phyloP scores from a whole-genome alignment of 2,113 vertebrate genomes.

The Nansenia antarctica region DNA sequence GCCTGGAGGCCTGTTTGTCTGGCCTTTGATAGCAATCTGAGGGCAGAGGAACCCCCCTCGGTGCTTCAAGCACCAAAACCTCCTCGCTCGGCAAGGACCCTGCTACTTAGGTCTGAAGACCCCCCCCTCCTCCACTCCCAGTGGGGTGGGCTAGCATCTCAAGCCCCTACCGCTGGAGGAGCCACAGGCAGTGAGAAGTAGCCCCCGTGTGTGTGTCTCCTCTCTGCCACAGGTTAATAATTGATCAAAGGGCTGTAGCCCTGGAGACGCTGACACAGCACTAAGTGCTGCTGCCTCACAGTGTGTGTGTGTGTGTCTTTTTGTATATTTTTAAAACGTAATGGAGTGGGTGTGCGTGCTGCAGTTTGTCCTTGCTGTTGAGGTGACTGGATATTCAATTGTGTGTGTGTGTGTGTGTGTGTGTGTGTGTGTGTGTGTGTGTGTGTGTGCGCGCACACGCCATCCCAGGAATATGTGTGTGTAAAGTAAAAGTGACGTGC shows the following conservation, averaged over 20 bases:
- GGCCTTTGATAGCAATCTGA: slow-evolving; percentile 55
- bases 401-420: neutral
- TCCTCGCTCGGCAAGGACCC: neutral
- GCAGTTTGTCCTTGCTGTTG: neutral
- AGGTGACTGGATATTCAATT: neutral
- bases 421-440: neutral
- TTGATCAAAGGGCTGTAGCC: slow-evolving; percentile 22
- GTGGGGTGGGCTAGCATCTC: neutral
- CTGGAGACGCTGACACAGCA: slow-evolving; percentile 32
- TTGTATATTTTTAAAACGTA: neutral
- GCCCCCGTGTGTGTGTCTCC: neutral
- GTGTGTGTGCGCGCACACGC: neutral
- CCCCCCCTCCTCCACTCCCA: neutral
- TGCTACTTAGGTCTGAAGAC: too few species aligned
- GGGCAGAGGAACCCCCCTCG: slow-evolving; percentile 12
- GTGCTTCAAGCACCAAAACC: neutral
- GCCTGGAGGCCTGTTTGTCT: slow-evolving; percentile 21
- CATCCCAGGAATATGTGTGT: neutral
- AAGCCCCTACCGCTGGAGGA: neutral
- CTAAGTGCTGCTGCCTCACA: slow-evolving; percentile 25
- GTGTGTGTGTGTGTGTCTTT: slow-evolving; percentile 22
- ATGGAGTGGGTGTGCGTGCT: neutral
- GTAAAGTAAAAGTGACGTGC: too few species aligned
- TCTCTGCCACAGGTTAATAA: slow-evolving; percentile 47
- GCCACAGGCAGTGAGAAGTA: neutral